These are phyloP conservation scores for Phrynocephalus forsythii DNA, from an alignment of 2,797 vertebrate genomes.

Conservation along the genomic window DNA sequence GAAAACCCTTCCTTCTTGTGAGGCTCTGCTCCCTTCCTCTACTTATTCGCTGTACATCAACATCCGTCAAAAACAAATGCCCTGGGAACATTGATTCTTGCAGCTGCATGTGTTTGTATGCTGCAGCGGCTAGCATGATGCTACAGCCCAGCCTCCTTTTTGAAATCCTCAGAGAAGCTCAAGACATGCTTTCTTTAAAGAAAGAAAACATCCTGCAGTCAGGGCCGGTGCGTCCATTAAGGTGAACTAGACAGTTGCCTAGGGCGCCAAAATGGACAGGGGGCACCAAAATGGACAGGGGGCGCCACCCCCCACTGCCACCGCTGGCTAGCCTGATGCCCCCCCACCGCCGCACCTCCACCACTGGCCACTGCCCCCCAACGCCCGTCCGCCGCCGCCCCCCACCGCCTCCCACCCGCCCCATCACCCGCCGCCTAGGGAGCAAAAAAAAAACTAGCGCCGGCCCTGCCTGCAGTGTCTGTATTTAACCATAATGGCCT, in stretches of 20 bases:
- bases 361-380: no score
- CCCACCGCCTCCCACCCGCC: no score
- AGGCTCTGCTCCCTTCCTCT: neutral
- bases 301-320: no score
- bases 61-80: conserved; percentile 9
- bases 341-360: no score
- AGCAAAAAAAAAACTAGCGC: no score
- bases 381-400: no score
- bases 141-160: neutral
- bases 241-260: no score
- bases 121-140: neutral
- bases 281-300: no score
- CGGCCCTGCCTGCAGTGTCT: neutral
- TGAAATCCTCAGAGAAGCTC: conserved; percentile 8
- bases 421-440: no score
- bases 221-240: no score
- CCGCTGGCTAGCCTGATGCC: no score
- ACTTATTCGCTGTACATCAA: neutral
- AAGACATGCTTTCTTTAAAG: neutral
- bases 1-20: neutral
- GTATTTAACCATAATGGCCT: neutral
- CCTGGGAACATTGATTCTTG: neutral
- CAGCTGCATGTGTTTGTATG: conserved; percentile 19
- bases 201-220: neutral
- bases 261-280: no score